Base-by-base conservation (phyloP, 2,797 vertebrate genomes). In the Triplophysa yarkandensis region DNA sequence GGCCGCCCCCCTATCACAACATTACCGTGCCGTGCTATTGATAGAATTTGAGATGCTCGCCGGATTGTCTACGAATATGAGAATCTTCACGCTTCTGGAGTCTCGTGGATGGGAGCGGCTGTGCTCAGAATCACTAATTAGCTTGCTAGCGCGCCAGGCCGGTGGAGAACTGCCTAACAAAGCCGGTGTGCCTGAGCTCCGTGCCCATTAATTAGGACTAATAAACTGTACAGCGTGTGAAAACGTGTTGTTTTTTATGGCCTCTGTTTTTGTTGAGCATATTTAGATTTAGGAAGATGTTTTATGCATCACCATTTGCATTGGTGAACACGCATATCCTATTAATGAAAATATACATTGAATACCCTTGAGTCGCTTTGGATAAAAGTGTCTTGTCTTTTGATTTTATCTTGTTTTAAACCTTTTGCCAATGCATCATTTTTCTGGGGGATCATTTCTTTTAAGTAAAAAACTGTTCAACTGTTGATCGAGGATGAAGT, bases 121-220 rank as follows among this genome's bases (percentile, higher is more conserved):
- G 85, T 82, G 79, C 72, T 50, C 64, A n/a, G 85, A 82, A 85
- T 84, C 41, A 63, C 80, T 88, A 87, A 91, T 86, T 86, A 85
- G 81, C 76, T 83, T 17, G 52, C 72, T 85, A 83, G 81, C 76
- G 75, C 19, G 50, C 74, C 77, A 68, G 74, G 63, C 34, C 4
- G 21, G 72, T 63, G 68, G 64, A 81, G 78, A 77, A 76, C 80
- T 71, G 67, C 73, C 73, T 79, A 73, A 77, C 74, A 80, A 80
- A 83, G 82, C 70, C 74, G 43, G 74, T 69, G 61, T 71, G 48
- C 50, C 52, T 61, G 57, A 78, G 68, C 78, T 78, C 71, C 46
- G 78, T 77, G 80, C 73, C 74, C 68, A 50, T 81, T 81, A 84
- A 83, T 83, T 82, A 82, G 76, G 75, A 82, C 80, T 80, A 84